A percentile compares a stretch with the other conserved stretches of the same genome.
Evolutionary conservation across 1,140 invertebrate genomes (phyloP).

Genomic region (Euura saliciscinereae): DNA sequence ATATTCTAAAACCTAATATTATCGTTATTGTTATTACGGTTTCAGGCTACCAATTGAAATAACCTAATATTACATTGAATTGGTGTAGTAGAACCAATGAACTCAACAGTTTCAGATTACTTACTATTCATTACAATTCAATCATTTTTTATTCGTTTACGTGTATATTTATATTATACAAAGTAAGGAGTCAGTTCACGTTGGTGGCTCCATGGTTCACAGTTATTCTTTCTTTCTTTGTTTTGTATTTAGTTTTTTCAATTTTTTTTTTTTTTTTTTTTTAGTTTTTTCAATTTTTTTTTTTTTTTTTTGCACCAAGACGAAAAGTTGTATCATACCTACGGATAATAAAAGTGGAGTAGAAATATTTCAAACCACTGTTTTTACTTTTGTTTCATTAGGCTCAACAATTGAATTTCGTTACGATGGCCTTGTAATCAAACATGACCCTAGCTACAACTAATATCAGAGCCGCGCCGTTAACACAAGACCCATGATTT

Average conservation of each 20-base stretch:
- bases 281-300: not conserved
- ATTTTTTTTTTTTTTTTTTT: not conserved
- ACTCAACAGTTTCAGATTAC: not conserved
- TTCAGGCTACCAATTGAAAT: too few species aligned
- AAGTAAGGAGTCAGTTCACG: not conserved
- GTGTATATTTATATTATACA: too few species aligned
- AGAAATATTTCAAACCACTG: not conserved
- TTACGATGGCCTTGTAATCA: not conserved
- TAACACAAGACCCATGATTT: not conserved
- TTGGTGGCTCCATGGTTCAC: too few species aligned
- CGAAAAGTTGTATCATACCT: not conserved
- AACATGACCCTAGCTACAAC: not conserved
- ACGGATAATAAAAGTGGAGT: not conserved
- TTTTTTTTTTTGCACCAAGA: too few species aligned
- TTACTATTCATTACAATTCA: constrained; percentile 4
- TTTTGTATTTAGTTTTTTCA: not conserved
- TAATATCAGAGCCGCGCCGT: not conserved
- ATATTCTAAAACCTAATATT: constrained; percentile 12
- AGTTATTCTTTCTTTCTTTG: too few species aligned
- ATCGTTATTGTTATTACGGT: constrained; percentile 22
- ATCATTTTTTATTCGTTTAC: too few species aligned
- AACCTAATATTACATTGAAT: not conserved
- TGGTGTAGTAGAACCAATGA: constrained; percentile 3
- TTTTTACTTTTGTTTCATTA: not conserved
- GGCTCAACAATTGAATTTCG: too few species aligned